phyloP scores from a whole-genome alignment of 2,888 invertebrate species.

The Melanotus villosus region DNA sequence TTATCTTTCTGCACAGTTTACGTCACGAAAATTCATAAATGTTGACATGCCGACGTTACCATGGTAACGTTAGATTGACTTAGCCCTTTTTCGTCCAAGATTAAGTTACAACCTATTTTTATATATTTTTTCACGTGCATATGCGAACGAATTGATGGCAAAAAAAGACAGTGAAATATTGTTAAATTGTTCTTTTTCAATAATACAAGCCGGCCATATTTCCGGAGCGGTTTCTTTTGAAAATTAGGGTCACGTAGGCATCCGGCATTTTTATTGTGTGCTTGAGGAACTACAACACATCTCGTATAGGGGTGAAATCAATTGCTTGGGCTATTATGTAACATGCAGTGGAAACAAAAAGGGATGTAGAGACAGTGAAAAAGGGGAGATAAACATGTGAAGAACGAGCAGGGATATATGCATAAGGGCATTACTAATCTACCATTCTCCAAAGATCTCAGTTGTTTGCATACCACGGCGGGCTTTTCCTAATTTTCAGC shows the following conservation, averaged over 20 bases:
- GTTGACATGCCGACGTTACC: too few relatives aligned
- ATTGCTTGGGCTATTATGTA: slow-evolving; percentile 5
- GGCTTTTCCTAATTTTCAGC: background rate
- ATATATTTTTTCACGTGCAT: too few relatives aligned
- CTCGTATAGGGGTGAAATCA: background rate
- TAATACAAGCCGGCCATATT: slow-evolving; percentile 2
- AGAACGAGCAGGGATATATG: background rate
- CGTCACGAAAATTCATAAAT: too few relatives aligned
- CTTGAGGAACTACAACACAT: slow-evolving; percentile 16
- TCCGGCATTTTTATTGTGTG: slow-evolving; percentile 20
- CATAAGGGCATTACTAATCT: background rate
- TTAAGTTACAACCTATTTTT: too few relatives aligned
- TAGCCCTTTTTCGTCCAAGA: too few relatives aligned
- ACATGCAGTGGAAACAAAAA: background rate
- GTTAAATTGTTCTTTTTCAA: background rate
- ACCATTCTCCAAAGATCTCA: background rate
- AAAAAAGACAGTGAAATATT: too few relatives aligned
- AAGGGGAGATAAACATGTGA: slow-evolving; percentile 6
- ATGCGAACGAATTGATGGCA: too few relatives aligned
- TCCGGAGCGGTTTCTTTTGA: background rate
- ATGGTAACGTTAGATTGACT: too few relatives aligned
- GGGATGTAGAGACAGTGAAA: slow-evolving; percentile 9
- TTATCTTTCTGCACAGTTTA: too few relatives aligned
- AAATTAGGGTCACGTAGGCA: slow-evolving; percentile 14
- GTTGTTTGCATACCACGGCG: background rate